These are phyloP conservation scores for Benitochromis conjunctus DNA, from an alignment of 2,113 vertebrate species.

Conservation along the genomic window DNA sequence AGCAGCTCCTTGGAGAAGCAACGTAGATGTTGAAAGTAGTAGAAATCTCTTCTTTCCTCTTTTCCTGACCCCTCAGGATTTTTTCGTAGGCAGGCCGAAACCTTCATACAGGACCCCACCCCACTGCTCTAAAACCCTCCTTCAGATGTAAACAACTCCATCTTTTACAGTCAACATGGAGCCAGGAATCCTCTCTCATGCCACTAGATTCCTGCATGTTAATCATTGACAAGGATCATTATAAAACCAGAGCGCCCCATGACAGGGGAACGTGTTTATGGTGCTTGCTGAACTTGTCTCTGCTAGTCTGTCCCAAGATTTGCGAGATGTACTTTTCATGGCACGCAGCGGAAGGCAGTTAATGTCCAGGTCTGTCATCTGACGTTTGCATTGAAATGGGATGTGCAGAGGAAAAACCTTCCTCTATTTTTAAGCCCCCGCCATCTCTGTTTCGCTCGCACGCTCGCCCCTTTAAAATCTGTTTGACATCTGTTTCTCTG, in stretches of 20 bases:
- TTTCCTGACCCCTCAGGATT: not conserved
- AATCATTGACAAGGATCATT: constrained; percentile 52
- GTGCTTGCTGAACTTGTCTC: constrained; percentile 45
- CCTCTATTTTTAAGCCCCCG: not conserved
- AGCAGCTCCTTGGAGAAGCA: not conserved
- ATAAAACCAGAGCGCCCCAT: not conserved
- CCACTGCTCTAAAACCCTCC: not conserved
- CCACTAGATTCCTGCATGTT: constrained; percentile 23
- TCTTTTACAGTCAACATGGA: not conserved
- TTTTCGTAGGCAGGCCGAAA: not conserved
- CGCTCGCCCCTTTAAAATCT: constrained; percentile 23
- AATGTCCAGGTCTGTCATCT: constrained; percentile 44
- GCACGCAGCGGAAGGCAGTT: constrained; percentile 13
- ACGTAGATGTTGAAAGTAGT: not conserved
- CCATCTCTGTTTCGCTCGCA: constrained; percentile 2
- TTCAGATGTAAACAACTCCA: not conserved
- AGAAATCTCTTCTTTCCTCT: not conserved
- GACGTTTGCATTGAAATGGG: constrained; percentile 7
- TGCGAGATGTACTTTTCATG: constrained; percentile 4
- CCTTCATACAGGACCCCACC: not conserved
- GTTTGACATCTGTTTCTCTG: constrained; percentile 56
- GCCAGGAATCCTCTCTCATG: not conserved
- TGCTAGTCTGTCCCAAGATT: constrained; percentile 30
- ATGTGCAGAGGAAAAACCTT: not conserved
- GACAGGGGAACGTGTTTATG: constrained; percentile 38